Percentiles rank a stretch among this genome's conserved stretches.
phyloP scores from a whole-genome alignment of 1,140 invertebrate genomes.

The Bombus huntii region DNA sequence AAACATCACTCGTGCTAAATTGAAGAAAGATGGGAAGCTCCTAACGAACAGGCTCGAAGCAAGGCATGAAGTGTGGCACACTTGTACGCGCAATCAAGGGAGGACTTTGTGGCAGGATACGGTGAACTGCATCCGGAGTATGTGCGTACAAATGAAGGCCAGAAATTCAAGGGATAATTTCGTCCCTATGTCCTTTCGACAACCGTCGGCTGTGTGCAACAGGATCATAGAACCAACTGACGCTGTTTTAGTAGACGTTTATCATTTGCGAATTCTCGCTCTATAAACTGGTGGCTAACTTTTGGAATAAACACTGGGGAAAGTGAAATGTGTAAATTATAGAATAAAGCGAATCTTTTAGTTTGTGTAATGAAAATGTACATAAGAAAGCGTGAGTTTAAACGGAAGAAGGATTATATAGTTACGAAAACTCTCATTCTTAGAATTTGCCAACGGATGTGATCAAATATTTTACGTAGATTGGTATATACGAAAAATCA shows the following conservation, averaged over 20 bases:
- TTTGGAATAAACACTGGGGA: neutral
- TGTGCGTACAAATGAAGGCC: conserved; percentile 46
- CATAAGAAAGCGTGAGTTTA: too few relatives aligned
- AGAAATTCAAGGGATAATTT: conserved; percentile 70
- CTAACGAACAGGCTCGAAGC: conserved; percentile 23
- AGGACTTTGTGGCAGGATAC: conserved; percentile 44
- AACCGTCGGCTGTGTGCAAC: conserved; percentile 39
- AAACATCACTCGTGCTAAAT: conserved; percentile 20
- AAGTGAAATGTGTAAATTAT: neutral
- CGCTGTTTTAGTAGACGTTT: conserved; percentile 14
- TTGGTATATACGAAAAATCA: too few relatives aligned
- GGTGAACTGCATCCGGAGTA: conserved; percentile 32
- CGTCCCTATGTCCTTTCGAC: conserved; percentile 37
- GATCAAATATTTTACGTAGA: too few relatives aligned
- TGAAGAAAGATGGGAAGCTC: conserved; percentile 36
- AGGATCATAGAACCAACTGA: conserved; percentile 17
- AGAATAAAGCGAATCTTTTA: too few relatives aligned
- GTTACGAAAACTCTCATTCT: too few relatives aligned
- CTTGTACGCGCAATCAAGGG: conserved; percentile 60
- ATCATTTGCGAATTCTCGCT: neutral
- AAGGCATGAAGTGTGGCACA: conserved; percentile 21
- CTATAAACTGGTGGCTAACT: too few relatives aligned
- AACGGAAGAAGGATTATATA: too few relatives aligned
- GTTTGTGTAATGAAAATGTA: too few relatives aligned
- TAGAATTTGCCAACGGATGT: too few relatives aligned